Conservation (phyloP, 2,888 invertebrate genomes). For the Chironomus riparius region DNA sequence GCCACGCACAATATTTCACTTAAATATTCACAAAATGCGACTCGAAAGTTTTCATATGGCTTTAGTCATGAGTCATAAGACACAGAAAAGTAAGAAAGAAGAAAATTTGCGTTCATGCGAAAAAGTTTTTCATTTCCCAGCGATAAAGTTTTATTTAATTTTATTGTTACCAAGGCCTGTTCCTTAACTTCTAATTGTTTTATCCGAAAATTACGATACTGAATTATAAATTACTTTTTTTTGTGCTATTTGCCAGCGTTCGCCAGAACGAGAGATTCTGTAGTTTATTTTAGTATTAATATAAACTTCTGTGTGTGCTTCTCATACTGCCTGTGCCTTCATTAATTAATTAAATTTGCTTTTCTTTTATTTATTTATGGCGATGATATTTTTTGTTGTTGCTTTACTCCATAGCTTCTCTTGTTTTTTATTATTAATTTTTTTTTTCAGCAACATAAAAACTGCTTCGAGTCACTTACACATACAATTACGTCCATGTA, state of each 20-base stretch:
- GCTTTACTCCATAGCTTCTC: neutral
- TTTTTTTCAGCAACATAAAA: too few species aligned
- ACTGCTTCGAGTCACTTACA: too few species aligned
- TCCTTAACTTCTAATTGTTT: neutral
- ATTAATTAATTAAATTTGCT: constrained; percentile 27
- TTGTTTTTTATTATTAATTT: too few species aligned
- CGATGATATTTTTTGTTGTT: neutral
- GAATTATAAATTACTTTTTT: neutral
- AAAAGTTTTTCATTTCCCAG: neutral
- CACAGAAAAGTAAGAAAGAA: neutral
- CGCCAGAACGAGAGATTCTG: neutral
- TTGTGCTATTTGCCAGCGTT: neutral
- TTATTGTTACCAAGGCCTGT: neutral
- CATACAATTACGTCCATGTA: too few species aligned
- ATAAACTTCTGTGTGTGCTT: neutral
- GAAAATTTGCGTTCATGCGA: neutral
- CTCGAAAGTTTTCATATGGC: too few species aligned
- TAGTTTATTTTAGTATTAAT: neutral
- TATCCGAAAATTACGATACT: neutral
- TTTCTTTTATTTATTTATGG: constrained; percentile 23
- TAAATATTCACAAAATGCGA: too few species aligned
- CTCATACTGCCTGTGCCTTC: constrained; percentile 4
- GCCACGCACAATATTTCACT: too few species aligned
- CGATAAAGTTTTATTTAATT: neutral
- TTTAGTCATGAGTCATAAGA: too few species aligned